These are phyloP conservation scores for Himantopus leucocephalus DNA, from an alignment of 2,113 vertebrate species.

Conservation along the genomic window DNA sequence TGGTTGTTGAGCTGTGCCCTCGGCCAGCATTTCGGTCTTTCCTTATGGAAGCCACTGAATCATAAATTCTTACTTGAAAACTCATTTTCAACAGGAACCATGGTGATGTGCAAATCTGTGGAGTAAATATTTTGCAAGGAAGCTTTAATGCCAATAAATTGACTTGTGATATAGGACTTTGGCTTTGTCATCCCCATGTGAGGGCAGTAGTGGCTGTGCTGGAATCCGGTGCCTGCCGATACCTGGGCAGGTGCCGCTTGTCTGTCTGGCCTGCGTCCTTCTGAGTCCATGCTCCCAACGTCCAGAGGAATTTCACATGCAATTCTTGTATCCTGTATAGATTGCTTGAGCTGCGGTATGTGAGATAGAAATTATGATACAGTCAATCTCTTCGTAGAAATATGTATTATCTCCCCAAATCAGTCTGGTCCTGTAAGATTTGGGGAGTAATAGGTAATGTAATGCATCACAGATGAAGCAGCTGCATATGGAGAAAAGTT, in stretches of 20 bases:
- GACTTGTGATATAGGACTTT: neutral
- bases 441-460: neutral
- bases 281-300: neutral
- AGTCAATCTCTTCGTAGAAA: neutral
- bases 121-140: neutral
- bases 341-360: neutral
- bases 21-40: neutral
- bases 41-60: neutral
- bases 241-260: neutral
- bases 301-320: neutral
- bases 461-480: slow-evolving; percentile 19
- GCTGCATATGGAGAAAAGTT: neutral
- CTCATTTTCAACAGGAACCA: neutral
- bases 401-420: neutral
- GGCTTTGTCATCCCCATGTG: neutral
- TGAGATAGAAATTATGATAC: neutral
- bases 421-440: neutral
- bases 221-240: neutral
- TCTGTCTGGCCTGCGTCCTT: neutral
- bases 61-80: neutral
- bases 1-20: neutral
- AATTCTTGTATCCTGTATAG: neutral
- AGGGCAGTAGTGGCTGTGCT: neutral
- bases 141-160: neutral
- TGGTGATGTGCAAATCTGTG: neutral